Percentiles rank a stretch among this genome's conserved stretches.
These are phyloP conservation scores for Halcyon malimbica DNA, from an alignment of 2,113 vertebrate genomes.

Conservation along the genomic window DNA sequence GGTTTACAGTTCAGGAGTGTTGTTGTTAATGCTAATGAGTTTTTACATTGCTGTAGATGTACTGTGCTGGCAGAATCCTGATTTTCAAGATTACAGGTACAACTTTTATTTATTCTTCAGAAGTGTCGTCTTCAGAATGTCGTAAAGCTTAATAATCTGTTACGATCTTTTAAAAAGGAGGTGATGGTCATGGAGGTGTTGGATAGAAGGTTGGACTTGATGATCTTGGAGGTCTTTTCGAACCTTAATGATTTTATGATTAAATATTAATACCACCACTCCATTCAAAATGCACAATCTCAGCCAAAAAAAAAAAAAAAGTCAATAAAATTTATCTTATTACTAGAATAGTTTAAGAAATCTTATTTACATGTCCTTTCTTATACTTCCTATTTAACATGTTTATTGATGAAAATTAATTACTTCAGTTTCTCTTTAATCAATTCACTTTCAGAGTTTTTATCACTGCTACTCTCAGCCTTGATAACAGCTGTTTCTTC, in stretches of 20 bases:
- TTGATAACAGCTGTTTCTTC: not conserved
- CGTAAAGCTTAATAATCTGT: not conserved
- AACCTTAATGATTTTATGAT: not conserved
- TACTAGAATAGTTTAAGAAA: not conserved
- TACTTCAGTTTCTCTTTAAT: not conserved
- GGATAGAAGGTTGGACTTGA: too few species aligned
- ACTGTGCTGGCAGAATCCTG: not conserved
- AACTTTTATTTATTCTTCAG: not conserved
- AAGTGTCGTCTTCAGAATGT: not conserved
- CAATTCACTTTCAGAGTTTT: not conserved
- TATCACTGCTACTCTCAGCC: not conserved
- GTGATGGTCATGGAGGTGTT: too few species aligned
- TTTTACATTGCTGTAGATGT: not conserved
- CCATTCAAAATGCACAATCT: not conserved
- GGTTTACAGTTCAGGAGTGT: not conserved
- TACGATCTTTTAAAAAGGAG: not conserved
- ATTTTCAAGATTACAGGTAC: not conserved
- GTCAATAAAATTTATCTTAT: not conserved
- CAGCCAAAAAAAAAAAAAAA: not conserved
- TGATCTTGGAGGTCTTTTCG: too few species aligned
- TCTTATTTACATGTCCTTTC: not conserved
- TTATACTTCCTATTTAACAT: not conserved
- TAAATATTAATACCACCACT: not conserved
- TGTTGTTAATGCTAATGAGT: not conserved
- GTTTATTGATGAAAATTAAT: not conserved